phyloP scores from a whole-genome alignment of 1,140 invertebrate genomes.

The Drosophila jambulina region DNA sequence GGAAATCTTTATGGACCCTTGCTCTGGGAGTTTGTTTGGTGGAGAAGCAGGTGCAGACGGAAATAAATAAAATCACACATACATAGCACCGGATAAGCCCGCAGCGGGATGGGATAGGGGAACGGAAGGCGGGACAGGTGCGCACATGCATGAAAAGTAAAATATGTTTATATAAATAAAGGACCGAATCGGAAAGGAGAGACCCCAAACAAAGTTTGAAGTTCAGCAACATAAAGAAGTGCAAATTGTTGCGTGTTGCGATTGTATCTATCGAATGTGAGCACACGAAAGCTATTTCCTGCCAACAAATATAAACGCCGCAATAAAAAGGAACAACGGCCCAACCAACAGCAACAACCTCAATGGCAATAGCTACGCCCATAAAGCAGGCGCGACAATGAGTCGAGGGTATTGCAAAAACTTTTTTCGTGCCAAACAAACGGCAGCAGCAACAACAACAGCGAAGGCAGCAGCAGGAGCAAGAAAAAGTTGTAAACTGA shows the following conservation, averaged over 20 bases:
- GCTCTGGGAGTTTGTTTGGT: conserved; percentile 36
- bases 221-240: conserved; percentile 79
- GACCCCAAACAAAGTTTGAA: conserved; percentile 67
- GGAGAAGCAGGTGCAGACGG: conserved; percentile 48
- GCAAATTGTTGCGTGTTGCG: conserved; percentile 82
- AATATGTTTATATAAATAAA: conserved; percentile 83
- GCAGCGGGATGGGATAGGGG: background rate
- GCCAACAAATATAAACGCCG: conserved; percentile 79
- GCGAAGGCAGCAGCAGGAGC: conserved; percentile 7
- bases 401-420: conserved; percentile 43
- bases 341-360: conserved; percentile 11
- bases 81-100: conserved; percentile 42
- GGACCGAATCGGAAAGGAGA: conserved; percentile 29
- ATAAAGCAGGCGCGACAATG: conserved; percentile 65
- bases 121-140: conserved; percentile 25
- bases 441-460: conserved; percentile 9
- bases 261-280: conserved; percentile 81
- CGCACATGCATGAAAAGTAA: conserved; percentile 79
- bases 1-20: conserved; percentile 67
- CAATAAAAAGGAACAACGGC: conserved; percentile 70
- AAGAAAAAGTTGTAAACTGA: conserved; percentile 81
- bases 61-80: conserved; percentile 66
- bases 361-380: conserved; percentile 50
- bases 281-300: conserved; percentile 79
- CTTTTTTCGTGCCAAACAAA: conserved; percentile 39